Evolutionary conservation across 2,113 vertebrate species (phyloP).

Genomic region (Ailurus styani): DNA sequence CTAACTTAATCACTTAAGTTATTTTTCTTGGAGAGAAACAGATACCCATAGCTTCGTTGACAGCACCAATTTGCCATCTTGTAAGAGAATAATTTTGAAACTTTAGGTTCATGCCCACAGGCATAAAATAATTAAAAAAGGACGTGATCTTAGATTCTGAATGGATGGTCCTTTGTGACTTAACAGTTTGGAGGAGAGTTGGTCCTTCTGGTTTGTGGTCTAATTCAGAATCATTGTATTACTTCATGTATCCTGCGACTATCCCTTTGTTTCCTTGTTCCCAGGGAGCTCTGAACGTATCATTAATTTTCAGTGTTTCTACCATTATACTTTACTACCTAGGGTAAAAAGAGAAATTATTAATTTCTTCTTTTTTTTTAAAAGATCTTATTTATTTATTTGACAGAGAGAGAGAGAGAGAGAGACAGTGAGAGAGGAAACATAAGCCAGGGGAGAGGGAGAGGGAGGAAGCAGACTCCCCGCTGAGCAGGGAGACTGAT

Average conservation of each 20-base stretch:
- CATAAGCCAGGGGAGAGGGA: too few relatives aligned
- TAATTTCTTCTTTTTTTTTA: not conserved
- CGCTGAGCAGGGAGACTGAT: too few relatives aligned
- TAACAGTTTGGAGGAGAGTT: not conserved
- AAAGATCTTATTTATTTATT: too few relatives aligned
- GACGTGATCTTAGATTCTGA: not conserved
- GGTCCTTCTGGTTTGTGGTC: not conserved
- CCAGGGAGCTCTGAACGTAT: not conserved
- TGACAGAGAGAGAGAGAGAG: too few relatives aligned
- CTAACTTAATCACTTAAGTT: slow-evolving; percentile 45
- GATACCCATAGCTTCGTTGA: slow-evolving; percentile 10
- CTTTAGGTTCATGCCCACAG: slow-evolving; percentile 11
- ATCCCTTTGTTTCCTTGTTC: not conserved
- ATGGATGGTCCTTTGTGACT: not conserved
- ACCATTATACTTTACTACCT: not conserved
- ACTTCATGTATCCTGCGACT: not conserved
- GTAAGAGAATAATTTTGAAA: slow-evolving; percentile 38
- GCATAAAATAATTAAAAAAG: not conserved
- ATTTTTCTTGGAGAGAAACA: slow-evolving; percentile 59
- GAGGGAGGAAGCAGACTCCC: too few relatives aligned
- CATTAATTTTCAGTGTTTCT: not conserved
- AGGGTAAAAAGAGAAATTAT: not conserved
- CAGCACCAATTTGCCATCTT: slow-evolving; percentile 53
- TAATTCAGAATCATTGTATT: not conserved
- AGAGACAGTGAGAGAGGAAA: too few relatives aligned